Evolutionary conservation across 2,888 invertebrate genomes (phyloP).

Genomic region (Stratiomys singularior): DNA sequence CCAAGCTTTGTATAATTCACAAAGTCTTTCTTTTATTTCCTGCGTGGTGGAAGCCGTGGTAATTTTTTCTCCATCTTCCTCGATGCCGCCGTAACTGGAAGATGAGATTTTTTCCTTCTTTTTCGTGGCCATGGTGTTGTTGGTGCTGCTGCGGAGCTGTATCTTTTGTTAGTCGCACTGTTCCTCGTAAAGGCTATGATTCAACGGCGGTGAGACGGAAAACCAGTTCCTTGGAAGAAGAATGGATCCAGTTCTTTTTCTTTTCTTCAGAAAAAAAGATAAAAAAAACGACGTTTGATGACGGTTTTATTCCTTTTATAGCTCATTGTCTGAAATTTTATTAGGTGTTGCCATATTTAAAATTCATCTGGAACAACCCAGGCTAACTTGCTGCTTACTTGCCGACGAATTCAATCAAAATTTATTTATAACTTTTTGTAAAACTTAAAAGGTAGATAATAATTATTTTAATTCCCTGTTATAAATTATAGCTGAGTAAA

Average conservation of each 20-base stretch:
- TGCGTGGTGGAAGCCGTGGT: not conserved
- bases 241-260: constrained; percentile 29
- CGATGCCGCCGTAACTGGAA: not conserved
- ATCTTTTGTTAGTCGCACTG: constrained; percentile 9
- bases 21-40: constrained; percentile 29
- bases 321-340: constrained; percentile 17
- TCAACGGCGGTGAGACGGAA: not conserved
- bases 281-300: constrained; percentile 10
- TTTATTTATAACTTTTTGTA: not conserved
- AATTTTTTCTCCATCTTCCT: not conserved
- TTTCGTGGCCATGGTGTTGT: not conserved
- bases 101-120: not conserved
- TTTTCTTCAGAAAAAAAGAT: not conserved
- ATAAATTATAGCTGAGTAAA: not conserved
- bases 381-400: not conserved
- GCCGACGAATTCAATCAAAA: not conserved
- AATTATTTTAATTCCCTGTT: constrained; percentile 1
- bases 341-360: constrained; percentile 27
- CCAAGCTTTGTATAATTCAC: constrained; percentile 13
- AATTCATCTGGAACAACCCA: not conserved
- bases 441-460: not conserved
- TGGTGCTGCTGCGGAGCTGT: not conserved
- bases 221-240: constrained; percentile 42
- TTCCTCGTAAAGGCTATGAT: constrained; percentile 1
- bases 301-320: constrained; percentile 36